Evolutionary conservation across 2,113 vertebrate genomes (phyloP), one percentile per base, ranked within the genome.

Genomic region (Corydoras sp.): DNA sequence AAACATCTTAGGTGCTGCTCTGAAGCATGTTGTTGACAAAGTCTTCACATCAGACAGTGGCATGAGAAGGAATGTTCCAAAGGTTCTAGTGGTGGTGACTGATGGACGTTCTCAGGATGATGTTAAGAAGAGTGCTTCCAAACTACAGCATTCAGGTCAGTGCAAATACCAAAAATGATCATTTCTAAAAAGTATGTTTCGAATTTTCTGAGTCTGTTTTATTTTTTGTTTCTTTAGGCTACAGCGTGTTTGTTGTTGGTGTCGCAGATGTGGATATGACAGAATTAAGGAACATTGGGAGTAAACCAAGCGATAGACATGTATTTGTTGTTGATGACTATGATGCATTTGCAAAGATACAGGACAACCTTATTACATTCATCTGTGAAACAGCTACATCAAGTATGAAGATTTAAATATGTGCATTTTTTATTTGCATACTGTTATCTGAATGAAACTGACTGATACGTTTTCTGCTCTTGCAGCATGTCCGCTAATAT

Each of bases 331-430:
- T 99, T 5, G 94, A 99, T 60, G 93, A 98, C 82, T 99, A 97
- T 13, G 96, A 99, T 24, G 95, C 94, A 58, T 99, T 99, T 75
- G 89, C 89, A 78, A 99, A 99, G 88, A 99, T 99, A 77, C 93
- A 99, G 80, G 97, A 99, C 81, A 97, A 99, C 81, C 91, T 99
- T 3, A 93, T 99, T 86, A 98, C 96, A 2, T 97, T 97, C 85
- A 94, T 99, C 79, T 99, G 97, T 77, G 97, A 99, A 91, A 99
- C 97, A 6, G 97, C 96, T 83, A 98, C 96, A 69, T 98, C 97
- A 82, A 94, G 96, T 99, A 89, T 89, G 93, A 84, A 58, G 31
- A 29, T 82, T 5, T 65, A 48, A 18, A 54, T 31, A 53, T 15
- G 48, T 48, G 4, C 58, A 54, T 43, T 35, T 43, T 4, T 58